Evolutionary conservation across 2,888 invertebrate genomes (phyloP).

Genomic region (Luffia ferchaultella): DNA sequence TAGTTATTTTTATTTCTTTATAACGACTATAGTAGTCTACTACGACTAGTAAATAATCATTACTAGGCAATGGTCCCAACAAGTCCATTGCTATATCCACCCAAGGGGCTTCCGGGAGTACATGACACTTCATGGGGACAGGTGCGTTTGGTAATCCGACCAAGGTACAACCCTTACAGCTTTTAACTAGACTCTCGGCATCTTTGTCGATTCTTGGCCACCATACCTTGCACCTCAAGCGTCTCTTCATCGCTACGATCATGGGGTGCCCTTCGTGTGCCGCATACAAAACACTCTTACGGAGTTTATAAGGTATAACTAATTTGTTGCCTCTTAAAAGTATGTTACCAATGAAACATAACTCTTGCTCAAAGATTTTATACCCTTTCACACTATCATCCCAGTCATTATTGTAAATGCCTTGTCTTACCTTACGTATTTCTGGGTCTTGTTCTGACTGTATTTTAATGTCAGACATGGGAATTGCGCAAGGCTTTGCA

Average conservation of each 20-base stretch:
- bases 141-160: constrained; percentile 11
- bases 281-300: constrained; percentile 13
- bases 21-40: no score
- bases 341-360: constrained; percentile 5
- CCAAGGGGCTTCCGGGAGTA: constrained; percentile 14
- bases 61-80: constrained; percentile 16
- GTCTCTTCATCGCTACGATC: constrained; percentile 9
- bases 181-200: constrained; percentile 12
- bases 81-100: constrained; percentile 16
- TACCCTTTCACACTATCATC: constrained; percentile 8
- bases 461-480: constrained; percentile 7
- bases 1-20: constrained; percentile 9
- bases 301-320: background rate
- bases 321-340: background rate
- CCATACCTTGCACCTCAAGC: constrained; percentile 14
- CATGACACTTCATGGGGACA: constrained; percentile 10
- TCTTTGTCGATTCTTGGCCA: constrained; percentile 16
- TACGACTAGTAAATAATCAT: constrained; percentile 14
- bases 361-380: constrained; percentile 4
- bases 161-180: constrained; percentile 15
- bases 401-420: constrained; percentile 10
- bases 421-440: constrained; percentile 6
- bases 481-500: background rate
- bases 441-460: constrained; percentile 7
- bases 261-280: constrained; percentile 25